phyloP scores from a whole-genome alignment of 2,113 vertebrate species.

The Puntigrus tetrazona region DNA sequence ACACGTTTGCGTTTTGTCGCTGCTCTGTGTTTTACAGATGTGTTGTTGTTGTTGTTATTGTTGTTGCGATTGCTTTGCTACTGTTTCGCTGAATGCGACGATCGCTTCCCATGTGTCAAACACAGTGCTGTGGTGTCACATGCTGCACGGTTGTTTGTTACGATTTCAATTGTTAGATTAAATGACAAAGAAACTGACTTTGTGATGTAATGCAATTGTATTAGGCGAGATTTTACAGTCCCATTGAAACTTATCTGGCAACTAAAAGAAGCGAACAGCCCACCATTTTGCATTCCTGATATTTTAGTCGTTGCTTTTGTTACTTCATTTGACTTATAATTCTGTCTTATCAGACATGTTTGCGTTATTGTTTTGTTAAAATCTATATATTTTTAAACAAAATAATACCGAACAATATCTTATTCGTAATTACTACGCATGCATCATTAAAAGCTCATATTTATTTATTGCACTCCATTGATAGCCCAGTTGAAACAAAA shows the following conservation, averaged over 20 bases:
- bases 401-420: neutral
- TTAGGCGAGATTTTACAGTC: neutral
- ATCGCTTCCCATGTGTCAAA: neutral
- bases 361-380: neutral
- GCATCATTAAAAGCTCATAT: neutral
- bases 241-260: neutral
- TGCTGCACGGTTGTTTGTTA: neutral
- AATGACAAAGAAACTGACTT: neutral
- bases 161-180: neutral
- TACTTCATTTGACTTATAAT: neutral
- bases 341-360: neutral
- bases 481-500: neutral
- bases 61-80: neutral
- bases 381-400: neutral
- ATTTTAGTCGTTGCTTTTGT: neutral
- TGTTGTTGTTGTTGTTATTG: neutral
- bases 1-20: neutral
- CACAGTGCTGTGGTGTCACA: neutral
- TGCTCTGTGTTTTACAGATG: neutral
- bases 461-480: neutral
- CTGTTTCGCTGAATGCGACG: neutral
- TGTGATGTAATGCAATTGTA: neutral
- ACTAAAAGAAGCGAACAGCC: neutral
- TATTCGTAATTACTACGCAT: neutral
- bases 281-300: neutral